A percentile compares a stretch with the other conserved stretches of the same genome.
Conservation (phyloP, 2,113 vertebrate species). For the Hippotragus niger region DNA sequence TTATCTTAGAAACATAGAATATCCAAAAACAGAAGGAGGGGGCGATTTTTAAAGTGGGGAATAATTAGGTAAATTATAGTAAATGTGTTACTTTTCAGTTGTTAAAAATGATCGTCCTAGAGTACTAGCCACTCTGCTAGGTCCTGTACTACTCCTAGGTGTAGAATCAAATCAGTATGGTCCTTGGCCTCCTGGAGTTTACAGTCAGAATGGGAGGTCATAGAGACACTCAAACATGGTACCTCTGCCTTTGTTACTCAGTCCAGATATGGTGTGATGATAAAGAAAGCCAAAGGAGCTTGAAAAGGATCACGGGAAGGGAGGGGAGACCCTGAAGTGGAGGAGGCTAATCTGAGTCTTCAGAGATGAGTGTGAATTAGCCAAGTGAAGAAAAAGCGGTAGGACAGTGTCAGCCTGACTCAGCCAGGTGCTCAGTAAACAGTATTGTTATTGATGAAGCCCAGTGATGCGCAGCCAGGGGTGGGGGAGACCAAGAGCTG, state of each 20-base stretch:
- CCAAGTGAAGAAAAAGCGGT: background rate
- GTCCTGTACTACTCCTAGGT: background rate
- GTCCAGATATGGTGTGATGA: background rate
- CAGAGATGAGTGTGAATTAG: background rate
- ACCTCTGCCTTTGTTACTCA: background rate
- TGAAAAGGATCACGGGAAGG: background rate
- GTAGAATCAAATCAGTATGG: background rate
- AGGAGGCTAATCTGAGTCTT: background rate
- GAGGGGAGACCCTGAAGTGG: background rate
- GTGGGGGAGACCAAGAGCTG: background rate
- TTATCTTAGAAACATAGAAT: background rate
- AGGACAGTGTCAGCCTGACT: background rate
- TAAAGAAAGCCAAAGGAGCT: background rate
- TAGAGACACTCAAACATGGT: background rate
- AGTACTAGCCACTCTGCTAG: background rate
- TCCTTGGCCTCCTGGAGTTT: background rate
- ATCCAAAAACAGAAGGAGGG: background rate
- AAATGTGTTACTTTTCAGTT: background rate
- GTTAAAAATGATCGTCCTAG: background rate
- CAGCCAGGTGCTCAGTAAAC: background rate
- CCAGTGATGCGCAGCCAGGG: background rate
- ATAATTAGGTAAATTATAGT: background rate
- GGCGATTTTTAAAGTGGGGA: background rate
- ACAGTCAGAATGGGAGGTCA: background rate
- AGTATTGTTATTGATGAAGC: background rate